These are phyloP conservation scores for Benitochromis conjunctus DNA, from an alignment of 2,113 vertebrate species.

Conservation along the genomic window DNA sequence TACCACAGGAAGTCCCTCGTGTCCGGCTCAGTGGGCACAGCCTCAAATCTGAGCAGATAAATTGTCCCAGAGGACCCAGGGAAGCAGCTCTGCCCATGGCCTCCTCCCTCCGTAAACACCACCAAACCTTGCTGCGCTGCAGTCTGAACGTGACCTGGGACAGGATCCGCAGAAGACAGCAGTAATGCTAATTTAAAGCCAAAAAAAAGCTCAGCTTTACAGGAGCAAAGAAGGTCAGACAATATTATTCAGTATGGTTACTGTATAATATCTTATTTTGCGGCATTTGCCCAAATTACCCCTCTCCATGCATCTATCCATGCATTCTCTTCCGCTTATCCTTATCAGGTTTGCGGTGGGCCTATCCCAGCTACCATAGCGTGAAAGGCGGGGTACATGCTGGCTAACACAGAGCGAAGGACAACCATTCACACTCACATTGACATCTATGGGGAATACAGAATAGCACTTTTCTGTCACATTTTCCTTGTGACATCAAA, in stretches of 20 bases:
- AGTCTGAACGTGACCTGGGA: not conserved
- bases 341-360: not conserved
- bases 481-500: not conserved
- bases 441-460: not conserved
- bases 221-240: not conserved
- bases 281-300: not conserved
- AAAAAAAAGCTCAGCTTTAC: not conserved
- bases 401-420: not conserved
- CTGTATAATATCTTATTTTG: not conserved
- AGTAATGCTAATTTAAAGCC: not conserved
- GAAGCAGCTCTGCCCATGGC: slow-evolving; percentile 9
- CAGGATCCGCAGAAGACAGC: not conserved
- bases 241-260: not conserved
- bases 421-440: not conserved
- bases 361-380: not conserved
- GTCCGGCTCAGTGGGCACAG: slow-evolving; percentile 63
- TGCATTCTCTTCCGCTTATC: not conserved
- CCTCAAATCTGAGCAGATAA: slow-evolving; percentile 56
- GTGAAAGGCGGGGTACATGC: not conserved
- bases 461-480: too few relatives aligned
- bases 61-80: not conserved
- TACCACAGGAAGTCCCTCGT: slow-evolving; percentile 67
- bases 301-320: rapidly evolving
- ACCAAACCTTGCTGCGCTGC: not conserved
- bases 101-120: slow-evolving; percentile 40